Evolutionary conservation across 2,113 vertebrate genomes (phyloP).

Genomic region (Coreoperca whiteheadi): DNA sequence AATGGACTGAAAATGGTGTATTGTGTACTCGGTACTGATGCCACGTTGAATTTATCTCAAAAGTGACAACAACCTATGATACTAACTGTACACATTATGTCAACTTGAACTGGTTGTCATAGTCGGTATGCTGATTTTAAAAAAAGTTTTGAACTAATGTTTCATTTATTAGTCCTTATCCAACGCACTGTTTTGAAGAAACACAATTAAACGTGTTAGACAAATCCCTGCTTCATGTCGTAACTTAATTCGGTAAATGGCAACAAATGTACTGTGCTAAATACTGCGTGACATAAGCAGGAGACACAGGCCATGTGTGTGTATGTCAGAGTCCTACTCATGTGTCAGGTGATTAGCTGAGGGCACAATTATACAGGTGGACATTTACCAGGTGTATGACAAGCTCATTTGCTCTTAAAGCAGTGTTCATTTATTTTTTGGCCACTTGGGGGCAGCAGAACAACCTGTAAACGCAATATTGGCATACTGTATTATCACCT

Average conservation of each 20-base stretch:
- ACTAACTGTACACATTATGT: constrained; percentile 16
- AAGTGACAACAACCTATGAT: not conserved
- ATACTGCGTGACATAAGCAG: not conserved
- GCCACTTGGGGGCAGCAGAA: not conserved
- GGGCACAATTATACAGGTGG: not conserved
- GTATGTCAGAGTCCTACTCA: not conserved
- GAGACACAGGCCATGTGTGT: not conserved
- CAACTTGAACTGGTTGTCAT: constrained; percentile 39
- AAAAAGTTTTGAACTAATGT: constrained; percentile 52
- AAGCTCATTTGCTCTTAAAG: not conserved
- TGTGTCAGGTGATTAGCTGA: not conserved
- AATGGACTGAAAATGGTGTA: constrained; percentile 8
- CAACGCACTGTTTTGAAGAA: constrained; percentile 57
- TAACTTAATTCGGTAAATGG: not conserved
- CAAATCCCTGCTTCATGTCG: constrained; percentile 19
- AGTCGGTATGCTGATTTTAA: constrained; percentile 31
- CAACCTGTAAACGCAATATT: not conserved
- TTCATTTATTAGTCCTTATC: constrained; percentile 50
- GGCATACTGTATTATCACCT: no score
- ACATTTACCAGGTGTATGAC: not conserved
- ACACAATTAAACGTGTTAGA: constrained; percentile 58
- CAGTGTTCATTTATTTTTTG: not conserved
- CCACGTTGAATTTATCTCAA: constrained; percentile 28
- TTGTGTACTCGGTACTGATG: constrained; percentile 28
- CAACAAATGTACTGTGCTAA: not conserved